Evolutionary conservation across 1,140 invertebrate genomes (phyloP).

Genomic region (Leptonema lineaticorne): DNA sequence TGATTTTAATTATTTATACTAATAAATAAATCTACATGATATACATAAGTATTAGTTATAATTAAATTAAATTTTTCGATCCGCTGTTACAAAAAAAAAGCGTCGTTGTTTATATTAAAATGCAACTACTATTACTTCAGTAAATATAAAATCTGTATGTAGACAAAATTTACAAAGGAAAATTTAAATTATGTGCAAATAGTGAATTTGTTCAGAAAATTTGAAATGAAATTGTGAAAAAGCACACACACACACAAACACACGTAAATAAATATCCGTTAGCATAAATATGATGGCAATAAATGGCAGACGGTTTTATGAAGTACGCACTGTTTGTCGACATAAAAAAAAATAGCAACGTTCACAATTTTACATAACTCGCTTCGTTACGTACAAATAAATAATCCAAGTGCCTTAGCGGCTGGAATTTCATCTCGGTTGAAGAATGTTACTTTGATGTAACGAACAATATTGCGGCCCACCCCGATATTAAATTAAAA

Average conservation of each 20-base stretch:
- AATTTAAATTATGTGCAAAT: too few species aligned
- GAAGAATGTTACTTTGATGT: constrained; percentile 26
- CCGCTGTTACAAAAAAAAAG: too few species aligned
- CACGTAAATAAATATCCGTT: not conserved
- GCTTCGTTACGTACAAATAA: constrained; percentile 31
- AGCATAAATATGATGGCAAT: not conserved
- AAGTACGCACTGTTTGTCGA: not conserved
- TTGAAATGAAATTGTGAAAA: too few species aligned
- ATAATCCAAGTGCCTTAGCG: constrained; percentile 27
- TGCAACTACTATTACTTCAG: too few species aligned
- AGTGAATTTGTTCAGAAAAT: too few species aligned
- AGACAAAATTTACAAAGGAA: too few species aligned
- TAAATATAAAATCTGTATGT: too few species aligned
- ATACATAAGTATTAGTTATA: too few species aligned
- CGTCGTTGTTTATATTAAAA: too few species aligned
- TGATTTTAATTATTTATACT: too few species aligned
- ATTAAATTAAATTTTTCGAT: too few species aligned
- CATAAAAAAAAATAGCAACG: constrained; percentile 6
- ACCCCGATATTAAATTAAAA: constrained; percentile 25
- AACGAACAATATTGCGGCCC: constrained; percentile 30
- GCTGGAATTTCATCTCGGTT: constrained; percentile 28
- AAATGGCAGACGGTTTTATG: not conserved
- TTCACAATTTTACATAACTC: constrained; percentile 26
- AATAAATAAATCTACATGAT: too few species aligned
- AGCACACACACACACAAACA: not conserved